Evolutionary conservation across 2,113 vertebrate species (phyloP).

Genomic region (Anoura caudifer): DNA sequence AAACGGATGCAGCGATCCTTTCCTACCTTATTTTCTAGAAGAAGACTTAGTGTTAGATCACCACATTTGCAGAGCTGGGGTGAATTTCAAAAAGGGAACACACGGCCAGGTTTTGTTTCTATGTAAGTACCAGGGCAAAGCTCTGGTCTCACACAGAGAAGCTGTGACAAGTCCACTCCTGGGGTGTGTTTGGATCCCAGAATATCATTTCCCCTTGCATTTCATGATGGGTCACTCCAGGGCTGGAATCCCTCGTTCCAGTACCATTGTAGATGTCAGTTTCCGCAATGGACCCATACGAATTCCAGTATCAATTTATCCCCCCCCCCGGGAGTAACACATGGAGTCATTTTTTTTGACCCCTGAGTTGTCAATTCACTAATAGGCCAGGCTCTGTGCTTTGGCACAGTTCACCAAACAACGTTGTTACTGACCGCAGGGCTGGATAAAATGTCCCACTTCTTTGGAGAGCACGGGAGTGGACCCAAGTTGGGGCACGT

Average conservation of each 20-base stretch:
- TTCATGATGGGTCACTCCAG: background rate
- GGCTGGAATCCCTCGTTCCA: background rate
- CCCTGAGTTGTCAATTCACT: background rate
- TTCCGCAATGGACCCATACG: background rate
- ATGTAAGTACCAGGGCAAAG: background rate
- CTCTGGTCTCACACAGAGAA: background rate
- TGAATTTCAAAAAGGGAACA: constrained; percentile 10
- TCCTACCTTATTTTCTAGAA: constrained; percentile 11
- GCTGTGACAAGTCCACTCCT: background rate
- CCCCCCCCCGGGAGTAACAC: constrained; percentile 17
- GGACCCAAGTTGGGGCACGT: constrained; percentile 4
- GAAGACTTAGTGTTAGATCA: background rate
- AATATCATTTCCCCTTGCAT: background rate
- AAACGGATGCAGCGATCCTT: constrained; percentile 24
- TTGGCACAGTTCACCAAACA: background rate
- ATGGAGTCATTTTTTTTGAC: constrained; percentile 22
- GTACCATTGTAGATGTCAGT: constrained; percentile 39
- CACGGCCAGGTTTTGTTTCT: constrained; percentile 5
- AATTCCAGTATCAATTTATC: background rate
- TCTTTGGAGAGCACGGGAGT: background rate
- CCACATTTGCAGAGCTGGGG: background rate
- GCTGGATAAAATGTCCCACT: background rate
- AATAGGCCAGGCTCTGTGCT: background rate
- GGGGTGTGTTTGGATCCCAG: background rate
- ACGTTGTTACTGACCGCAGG: constrained; percentile 20